These are phyloP conservation scores for Nipponia nippon DNA, from an alignment of 2,113 vertebrate genomes.

Conservation along the genomic window DNA sequence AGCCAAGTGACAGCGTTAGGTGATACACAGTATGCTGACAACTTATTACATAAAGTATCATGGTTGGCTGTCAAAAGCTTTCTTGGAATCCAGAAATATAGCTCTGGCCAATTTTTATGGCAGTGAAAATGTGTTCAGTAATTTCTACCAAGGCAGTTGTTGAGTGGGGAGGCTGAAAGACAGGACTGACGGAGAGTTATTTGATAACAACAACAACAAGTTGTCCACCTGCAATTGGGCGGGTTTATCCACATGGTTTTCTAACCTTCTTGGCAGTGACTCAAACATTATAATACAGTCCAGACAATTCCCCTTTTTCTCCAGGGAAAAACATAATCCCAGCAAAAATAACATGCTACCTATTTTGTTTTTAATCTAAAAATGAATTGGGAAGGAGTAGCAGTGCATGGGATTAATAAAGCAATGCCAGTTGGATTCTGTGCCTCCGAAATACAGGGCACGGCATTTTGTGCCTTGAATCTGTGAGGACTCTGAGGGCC, in stretches of 20 bases:
- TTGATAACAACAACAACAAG: conserved; percentile 49
- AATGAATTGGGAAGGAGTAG: neutral
- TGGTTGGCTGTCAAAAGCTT: conserved; percentile 73
- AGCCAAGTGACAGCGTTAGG: conserved; percentile 64
- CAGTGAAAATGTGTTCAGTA: conserved; percentile 75
- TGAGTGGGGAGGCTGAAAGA: conserved; percentile 56
- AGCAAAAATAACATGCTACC: neutral
- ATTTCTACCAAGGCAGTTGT: conserved; percentile 73
- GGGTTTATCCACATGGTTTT: conserved; percentile 36
- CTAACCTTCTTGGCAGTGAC: neutral
- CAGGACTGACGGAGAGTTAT: conserved; percentile 46
- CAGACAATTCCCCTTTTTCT: neutral
- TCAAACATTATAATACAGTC: neutral
- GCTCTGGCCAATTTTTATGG: conserved; percentile 72
- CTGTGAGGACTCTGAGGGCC: neutral
- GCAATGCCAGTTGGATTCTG: neutral
- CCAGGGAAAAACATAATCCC: neutral
- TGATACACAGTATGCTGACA: conserved; percentile 69
- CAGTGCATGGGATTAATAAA: neutral
- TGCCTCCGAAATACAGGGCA: neutral
- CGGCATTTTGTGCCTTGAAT: neutral
- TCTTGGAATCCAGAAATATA: conserved; percentile 76
- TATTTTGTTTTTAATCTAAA: neutral
- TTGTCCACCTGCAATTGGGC: conserved; percentile 39
- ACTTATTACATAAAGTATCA: conserved; percentile 64